These are phyloP conservation scores for Alcis repandata DNA, from an alignment of 2,888 invertebrate species.

Conservation along the genomic window DNA sequence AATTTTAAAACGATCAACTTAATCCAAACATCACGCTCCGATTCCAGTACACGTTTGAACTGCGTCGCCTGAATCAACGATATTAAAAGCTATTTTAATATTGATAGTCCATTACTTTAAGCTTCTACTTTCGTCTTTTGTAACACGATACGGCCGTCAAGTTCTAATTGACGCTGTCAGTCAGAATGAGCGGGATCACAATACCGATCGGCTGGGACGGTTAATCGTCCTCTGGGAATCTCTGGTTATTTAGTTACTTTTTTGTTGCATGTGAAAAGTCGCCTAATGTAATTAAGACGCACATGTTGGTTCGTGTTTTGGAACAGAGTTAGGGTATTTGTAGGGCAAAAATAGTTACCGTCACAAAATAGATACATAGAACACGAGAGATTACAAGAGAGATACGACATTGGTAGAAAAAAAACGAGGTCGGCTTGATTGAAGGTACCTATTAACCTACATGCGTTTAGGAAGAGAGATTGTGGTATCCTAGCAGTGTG, in stretches of 20 bases:
- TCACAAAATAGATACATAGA: no score
- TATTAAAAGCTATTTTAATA: conserved; percentile 73
- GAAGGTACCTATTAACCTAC: no score
- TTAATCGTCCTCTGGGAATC: conserved; percentile 71
- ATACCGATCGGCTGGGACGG: conserved; percentile 57
- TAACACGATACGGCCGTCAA: conserved; percentile 80
- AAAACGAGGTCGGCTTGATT: no score
- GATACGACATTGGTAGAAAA: no score
- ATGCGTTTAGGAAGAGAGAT: no score
- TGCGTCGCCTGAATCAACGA: conserved; percentile 44
- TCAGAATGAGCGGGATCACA: conserved; percentile 74
- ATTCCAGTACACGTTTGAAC: conserved; percentile 38
- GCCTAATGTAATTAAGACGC: conserved; percentile 19
- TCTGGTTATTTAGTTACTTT: conserved; percentile 46
- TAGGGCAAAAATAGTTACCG: no score
- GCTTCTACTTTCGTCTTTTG: conserved; percentile 77
- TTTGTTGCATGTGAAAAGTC: conserved; percentile 30
- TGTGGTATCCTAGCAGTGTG: no score
- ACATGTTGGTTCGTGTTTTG: conserved; percentile 8
- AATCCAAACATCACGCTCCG: conserved; percentile 35
- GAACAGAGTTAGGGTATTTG: neutral
- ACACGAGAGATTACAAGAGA: no score
- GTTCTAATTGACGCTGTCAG: conserved; percentile 85
- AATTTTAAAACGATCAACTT: conserved; percentile 38
- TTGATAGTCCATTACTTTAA: conserved; percentile 79